phyloP scores from a whole-genome alignment of 2,797 vertebrate genomes.

The Masticophis lateralis region DNA sequence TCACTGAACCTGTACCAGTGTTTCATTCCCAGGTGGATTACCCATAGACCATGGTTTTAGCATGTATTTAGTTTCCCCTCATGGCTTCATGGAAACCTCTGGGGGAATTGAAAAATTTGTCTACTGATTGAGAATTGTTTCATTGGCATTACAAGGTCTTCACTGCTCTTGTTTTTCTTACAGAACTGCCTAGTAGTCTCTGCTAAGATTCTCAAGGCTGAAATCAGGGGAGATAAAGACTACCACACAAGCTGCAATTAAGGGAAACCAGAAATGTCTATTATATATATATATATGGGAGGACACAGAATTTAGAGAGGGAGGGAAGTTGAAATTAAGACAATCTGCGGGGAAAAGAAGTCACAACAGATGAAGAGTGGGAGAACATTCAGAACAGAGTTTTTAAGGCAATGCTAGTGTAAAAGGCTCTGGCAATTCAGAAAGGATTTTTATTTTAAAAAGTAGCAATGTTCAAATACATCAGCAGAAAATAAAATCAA shows the following conservation, averaged over 20 bases:
- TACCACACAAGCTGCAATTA: background rate
- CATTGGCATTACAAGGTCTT: background rate
- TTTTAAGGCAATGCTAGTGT: background rate
- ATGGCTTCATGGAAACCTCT: background rate
- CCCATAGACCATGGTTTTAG: background rate
- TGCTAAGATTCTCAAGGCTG: background rate
- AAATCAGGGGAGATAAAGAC: background rate
- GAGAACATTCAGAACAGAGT: background rate
- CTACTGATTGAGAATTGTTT: background rate
- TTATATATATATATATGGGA: background rate
- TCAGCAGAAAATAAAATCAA: background rate
- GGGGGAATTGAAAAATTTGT: background rate
- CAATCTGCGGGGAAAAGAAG: background rate
- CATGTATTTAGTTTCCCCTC: too few species aligned
- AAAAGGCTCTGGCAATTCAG: background rate
- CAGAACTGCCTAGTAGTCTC: background rate
- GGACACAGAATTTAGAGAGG: background rate
- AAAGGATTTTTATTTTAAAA: background rate
- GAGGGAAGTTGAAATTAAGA: background rate
- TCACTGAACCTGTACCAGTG: background rate
- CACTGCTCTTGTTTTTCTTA: background rate
- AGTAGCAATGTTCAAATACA: background rate
- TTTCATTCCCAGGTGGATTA: background rate
- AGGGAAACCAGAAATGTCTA: background rate
- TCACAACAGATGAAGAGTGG: background rate